phyloP scores from a whole-genome alignment of 2,113 vertebrate species.

The Stercorarius parasiticus region DNA sequence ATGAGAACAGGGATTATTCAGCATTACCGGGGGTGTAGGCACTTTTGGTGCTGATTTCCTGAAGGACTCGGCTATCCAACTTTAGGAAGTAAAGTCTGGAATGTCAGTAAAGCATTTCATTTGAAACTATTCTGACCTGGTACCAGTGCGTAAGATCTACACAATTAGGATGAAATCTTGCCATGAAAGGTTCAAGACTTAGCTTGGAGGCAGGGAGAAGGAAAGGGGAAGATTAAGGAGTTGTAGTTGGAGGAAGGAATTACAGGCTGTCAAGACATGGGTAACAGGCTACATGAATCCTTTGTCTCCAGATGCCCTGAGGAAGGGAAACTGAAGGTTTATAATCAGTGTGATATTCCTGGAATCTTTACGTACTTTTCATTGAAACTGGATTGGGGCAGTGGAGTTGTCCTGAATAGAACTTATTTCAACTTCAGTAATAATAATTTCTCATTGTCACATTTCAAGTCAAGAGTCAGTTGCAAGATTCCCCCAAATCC shows the following conservation, averaged over 20 bases:
- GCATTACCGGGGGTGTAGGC: not conserved
- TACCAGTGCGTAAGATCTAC: not conserved
- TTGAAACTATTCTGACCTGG: not conserved
- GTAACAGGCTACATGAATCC: not conserved
- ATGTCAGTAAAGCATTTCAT: not conserved
- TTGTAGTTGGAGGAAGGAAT: not conserved
- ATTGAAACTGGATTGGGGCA: not conserved
- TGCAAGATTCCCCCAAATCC: not conserved
- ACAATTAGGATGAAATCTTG: not conserved
- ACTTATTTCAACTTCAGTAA: not conserved
- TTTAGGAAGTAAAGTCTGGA: not conserved
- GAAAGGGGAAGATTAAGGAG: not conserved
- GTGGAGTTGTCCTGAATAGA: not conserved
- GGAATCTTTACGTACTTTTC: not conserved
- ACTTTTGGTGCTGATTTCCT: not conserved
- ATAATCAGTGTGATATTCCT: not conserved
- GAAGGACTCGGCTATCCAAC: not conserved
- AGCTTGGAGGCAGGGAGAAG: not conserved
- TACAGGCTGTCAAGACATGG: not conserved
- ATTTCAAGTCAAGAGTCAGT: not conserved
- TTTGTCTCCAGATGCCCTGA: not conserved
- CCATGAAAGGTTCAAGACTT: not conserved
- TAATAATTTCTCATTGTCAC: not conserved
- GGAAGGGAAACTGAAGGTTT: not conserved
- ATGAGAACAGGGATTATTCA: not conserved